Evolutionary conservation across 2,797 vertebrate species (phyloP).

Genomic region (Lepilemur septentrionalis): DNA sequence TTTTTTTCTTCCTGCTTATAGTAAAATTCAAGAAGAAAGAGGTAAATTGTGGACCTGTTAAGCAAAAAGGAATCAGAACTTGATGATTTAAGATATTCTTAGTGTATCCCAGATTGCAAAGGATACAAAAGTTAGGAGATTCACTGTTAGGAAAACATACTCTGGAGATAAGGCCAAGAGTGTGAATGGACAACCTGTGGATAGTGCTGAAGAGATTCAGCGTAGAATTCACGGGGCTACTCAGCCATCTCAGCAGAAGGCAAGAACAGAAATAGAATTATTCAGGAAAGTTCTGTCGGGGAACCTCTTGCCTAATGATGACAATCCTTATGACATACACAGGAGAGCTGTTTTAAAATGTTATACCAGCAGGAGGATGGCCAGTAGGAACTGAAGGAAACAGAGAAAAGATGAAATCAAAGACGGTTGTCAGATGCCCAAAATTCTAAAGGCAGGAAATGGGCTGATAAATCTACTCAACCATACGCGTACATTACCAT

Average conservation of each 20-base stretch:
- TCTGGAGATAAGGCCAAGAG: neutral
- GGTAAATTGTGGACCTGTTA: neutral
- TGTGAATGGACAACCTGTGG: neutral
- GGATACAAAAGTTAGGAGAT: neutral
- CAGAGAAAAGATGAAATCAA: neutral
- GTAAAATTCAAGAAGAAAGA: neutral
- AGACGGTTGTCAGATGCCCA: neutral
- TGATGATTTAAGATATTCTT: neutral
- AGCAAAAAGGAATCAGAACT: neutral
- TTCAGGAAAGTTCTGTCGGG: neutral
- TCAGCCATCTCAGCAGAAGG: neutral
- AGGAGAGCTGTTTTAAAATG: neutral
- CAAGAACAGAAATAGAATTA: neutral
- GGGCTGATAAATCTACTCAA: neutral
- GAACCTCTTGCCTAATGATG: neutral
- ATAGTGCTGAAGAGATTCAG: neutral
- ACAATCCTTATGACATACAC: neutral
- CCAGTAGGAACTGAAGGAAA: neutral
- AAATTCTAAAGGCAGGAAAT: neutral
- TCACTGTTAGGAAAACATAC: neutral
- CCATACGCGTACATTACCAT: neutral
- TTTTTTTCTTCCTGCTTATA: neutral
- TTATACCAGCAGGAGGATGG: neutral
- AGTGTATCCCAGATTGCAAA: neutral
- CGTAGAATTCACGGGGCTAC: neutral